These are phyloP conservation scores for Esox lucius DNA, from an alignment of 2,797 vertebrate species.

Conservation along the genomic window DNA sequence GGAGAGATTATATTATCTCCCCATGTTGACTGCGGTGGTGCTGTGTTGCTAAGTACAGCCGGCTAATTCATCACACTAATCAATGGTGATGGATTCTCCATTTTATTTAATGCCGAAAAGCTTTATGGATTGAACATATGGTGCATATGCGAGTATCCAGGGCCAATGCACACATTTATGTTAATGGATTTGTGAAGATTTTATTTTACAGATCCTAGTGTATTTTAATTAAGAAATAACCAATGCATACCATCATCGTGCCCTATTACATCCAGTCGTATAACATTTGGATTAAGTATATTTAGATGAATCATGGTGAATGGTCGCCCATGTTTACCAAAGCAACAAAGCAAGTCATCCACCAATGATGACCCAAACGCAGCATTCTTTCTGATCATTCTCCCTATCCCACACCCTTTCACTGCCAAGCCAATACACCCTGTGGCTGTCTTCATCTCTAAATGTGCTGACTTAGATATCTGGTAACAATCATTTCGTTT, in stretches of 20 bases:
- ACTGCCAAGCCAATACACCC: conserved; percentile 40
- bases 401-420: neutral
- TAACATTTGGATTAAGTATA: neutral
- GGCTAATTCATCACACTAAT: conserved; percentile 49
- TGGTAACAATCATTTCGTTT: conserved; percentile 47
- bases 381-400: neutral
- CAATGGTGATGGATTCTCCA: conserved; percentile 42
- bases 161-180: conserved; percentile 10
- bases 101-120: conserved; percentile 31
- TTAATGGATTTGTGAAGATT: neutral
- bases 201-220: neutral
- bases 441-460: conserved; percentile 15
- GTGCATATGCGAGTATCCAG: conserved; percentile 11
- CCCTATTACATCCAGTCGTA: neutral
- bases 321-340: neutral
- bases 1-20: conserved; percentile 45
- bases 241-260: neutral
- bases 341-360: too few relatives aligned
- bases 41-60: conserved; percentile 45
- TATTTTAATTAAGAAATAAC: neutral
- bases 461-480: conserved; percentile 48
- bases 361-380: neutral
- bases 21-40: conserved; percentile 42
- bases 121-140: conserved; percentile 34
- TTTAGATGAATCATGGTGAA: neutral